Conservation (phyloP, 1,140 invertebrate species). For the Eumeta japonica region DNA sequence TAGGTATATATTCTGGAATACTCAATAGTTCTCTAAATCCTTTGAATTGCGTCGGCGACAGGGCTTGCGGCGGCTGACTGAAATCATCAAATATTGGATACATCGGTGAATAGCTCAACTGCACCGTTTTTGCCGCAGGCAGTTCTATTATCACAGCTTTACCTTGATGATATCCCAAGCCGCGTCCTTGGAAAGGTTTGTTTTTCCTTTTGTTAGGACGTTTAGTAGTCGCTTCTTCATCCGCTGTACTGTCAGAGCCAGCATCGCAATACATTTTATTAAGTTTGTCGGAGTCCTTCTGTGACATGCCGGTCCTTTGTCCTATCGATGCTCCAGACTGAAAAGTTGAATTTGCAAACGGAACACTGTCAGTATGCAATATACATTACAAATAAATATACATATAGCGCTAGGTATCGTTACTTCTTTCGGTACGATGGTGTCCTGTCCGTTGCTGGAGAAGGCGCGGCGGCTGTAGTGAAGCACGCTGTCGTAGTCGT, state of each 20-base stretch:
- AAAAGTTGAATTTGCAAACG: too few species aligned
- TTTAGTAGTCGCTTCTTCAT: constrained; percentile 18
- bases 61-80: constrained; percentile 39
- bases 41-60: constrained; percentile 24
- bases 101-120: constrained; percentile 25
- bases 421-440: constrained; percentile 60
- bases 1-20: too few species aligned
- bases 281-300: constrained; percentile 66
- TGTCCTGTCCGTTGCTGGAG: constrained; percentile 64
- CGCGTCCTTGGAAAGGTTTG: constrained; percentile 44
- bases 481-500: constrained; percentile 74
- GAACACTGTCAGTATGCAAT: too few species aligned
- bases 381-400: too few species aligned
- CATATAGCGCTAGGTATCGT: too few species aligned
- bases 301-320: constrained; percentile 65
- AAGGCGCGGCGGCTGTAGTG: constrained; percentile 72
- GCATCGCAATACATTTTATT: constrained; percentile 65
- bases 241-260: constrained; percentile 15
- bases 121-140: constrained; percentile 29
- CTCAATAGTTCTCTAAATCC: constrained; percentile 26
- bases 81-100: constrained; percentile 46
- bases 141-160: constrained; percentile 47
- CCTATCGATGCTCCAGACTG: constrained; percentile 55
- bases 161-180: constrained; percentile 51
- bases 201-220: constrained; percentile 31